Percentiles rank a stretch among this genome's conserved stretches.
These are phyloP conservation scores for Alethe diademata DNA, from an alignment of 2,113 vertebrate species.

Conservation along the genomic window DNA sequence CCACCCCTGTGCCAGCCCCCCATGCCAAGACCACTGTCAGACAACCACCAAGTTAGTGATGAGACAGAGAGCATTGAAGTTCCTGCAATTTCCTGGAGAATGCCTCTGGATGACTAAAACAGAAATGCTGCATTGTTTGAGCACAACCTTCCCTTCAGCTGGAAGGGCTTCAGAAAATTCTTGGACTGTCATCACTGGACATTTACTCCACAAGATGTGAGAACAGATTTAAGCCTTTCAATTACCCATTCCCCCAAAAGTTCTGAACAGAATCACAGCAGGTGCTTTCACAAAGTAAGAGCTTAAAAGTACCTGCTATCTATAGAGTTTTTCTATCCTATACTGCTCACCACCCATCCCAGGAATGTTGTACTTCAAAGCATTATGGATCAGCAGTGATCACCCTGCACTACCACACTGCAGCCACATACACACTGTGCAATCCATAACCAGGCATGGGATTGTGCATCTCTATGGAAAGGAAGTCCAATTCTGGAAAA, in stretches of 20 bases:
- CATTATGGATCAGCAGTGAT: accelerated
- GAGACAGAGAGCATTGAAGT: not conserved
- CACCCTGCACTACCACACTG: not conserved
- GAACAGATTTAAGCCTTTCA: not conserved
- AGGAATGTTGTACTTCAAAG: not conserved
- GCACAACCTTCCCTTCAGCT: not conserved
- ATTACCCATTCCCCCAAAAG: not conserved
- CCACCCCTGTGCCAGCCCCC: not conserved
- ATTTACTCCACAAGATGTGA: not conserved
- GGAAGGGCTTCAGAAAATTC: not conserved
- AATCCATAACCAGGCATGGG: not conserved
- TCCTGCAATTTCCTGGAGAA: not conserved
- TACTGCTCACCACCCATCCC: accelerated
- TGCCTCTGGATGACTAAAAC: not conserved
- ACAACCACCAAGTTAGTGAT: not conserved
- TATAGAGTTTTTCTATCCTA: not conserved
- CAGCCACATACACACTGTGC: not conserved
- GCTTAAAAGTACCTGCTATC: not conserved
- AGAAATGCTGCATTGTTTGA: not conserved
- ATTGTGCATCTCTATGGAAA: not conserved
- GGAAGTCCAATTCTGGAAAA: not conserved
- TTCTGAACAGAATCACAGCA: not conserved
- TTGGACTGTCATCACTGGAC: accelerated
- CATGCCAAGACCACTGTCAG: not conserved
- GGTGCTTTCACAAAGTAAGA: not conserved